A percentile compares a stretch with the other conserved stretches of the same genome.
Evolutionary conservation across 2,888 invertebrate genomes (phyloP).

Genomic region (Tupiocoris notatus): DNA sequence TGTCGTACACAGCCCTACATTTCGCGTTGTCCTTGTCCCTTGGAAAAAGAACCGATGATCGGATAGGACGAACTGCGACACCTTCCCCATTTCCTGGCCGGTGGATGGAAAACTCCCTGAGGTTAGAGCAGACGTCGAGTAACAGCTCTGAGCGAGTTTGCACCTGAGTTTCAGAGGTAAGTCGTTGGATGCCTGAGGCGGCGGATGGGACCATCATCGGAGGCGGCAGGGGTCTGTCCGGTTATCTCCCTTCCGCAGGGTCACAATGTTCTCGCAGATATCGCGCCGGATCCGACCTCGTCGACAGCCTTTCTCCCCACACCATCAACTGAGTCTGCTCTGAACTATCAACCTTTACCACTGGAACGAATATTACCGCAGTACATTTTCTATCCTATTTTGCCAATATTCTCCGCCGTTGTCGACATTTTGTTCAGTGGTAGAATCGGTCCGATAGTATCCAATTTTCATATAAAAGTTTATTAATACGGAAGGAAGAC

Average conservation of each 20-base stretch:
- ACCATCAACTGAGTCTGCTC: not conserved
- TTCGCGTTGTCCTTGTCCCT: too few relatives aligned
- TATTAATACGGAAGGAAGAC: too few relatives aligned
- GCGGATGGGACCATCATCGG: not conserved
- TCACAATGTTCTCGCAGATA: constrained; percentile 39
- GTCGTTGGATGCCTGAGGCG: not conserved
- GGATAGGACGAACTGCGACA: constrained; percentile 7
- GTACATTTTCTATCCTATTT: not conserved
- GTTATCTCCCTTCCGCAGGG: constrained; percentile 37
- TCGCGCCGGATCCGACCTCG: constrained; percentile 35
- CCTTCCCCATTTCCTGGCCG: constrained; percentile 34
- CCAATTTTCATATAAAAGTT: too few relatives aligned
- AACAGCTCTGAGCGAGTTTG: not conserved
- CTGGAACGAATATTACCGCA: constrained; percentile 2
- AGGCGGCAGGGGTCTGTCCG: constrained; percentile 7
- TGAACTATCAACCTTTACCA: not conserved
- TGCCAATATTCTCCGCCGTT: not conserved
- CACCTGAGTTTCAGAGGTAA: not conserved
- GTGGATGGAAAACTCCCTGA: constrained; percentile 4
- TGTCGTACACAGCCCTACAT: too few relatives aligned
- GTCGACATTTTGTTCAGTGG: too few relatives aligned
- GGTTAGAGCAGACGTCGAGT: not conserved
- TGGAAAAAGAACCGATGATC: too few relatives aligned
- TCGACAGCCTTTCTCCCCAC: constrained; percentile 22
- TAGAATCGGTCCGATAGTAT: too few relatives aligned